phyloP scores from a whole-genome alignment of 2,797 vertebrate genomes.

The Nothura maculosa region DNA sequence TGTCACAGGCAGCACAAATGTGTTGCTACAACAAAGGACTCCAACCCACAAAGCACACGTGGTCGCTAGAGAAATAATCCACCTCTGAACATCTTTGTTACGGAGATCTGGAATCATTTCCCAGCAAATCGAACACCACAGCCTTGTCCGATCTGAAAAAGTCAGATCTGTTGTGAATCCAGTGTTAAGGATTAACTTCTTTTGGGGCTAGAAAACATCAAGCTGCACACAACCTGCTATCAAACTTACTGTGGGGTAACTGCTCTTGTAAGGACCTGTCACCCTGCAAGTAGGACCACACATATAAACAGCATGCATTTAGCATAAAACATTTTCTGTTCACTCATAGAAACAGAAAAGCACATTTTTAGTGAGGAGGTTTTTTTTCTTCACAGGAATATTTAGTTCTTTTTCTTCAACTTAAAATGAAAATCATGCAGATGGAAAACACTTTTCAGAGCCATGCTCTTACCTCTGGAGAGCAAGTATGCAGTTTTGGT shows the following conservation, averaged over 20 bases:
- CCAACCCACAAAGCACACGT: fast-evolving
- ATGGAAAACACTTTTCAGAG: too few relatives aligned
- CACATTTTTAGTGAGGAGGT: neutral
- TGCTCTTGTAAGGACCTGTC: neutral
- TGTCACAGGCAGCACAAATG: neutral
- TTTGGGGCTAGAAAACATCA: neutral
- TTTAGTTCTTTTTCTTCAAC: too few relatives aligned
- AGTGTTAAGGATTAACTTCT: fast-evolving
- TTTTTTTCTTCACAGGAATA: too few relatives aligned
- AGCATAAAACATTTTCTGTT: neutral
- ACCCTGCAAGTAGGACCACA: neutral
- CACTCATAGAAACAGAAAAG: neutral
- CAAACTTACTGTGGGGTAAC: neutral
- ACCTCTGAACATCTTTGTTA: neutral
- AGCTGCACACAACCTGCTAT: neutral
- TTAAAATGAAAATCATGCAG: too few relatives aligned
- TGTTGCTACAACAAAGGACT: fast-evolving
- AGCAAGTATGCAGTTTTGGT: too few relatives aligned
- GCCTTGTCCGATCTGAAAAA: neutral
- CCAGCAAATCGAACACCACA: neutral
- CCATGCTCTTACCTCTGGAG: too few relatives aligned
- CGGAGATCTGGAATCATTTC: neutral
- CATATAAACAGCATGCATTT: neutral
- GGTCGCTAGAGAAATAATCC: neutral
- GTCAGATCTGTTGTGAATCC: neutral